Base-by-base conservation (phyloP, 1,140 invertebrate genomes). In the Drosophila nannoptera region DNA sequence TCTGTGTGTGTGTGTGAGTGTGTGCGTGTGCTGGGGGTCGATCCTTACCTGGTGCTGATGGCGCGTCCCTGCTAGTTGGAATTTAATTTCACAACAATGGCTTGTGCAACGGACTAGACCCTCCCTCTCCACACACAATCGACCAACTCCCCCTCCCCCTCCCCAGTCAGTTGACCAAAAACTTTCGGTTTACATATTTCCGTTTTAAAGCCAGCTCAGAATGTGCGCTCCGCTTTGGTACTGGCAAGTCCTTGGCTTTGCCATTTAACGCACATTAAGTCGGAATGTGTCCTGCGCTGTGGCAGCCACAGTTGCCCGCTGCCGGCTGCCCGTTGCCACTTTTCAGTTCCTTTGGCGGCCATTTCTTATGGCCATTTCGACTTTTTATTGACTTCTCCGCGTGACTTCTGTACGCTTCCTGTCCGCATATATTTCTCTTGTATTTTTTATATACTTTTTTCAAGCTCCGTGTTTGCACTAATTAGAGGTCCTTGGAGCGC, bases 1-100 rank as follows among this genome's bases (percentile, higher is more conserved):
- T 7, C 16, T 38, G 2, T 22, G 1, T 22, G 1, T 22, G 1
- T 22, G 1, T 22, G 1, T 22, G 1, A 2, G 3, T 22, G 22
- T 22, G 22, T 22, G 22, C 3, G 22, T 22, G 22, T 22, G 22
- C 22, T 3, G 22, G 22, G 22, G 22, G 11, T 5, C 0, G 11
- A 32, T 36, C 29, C 62, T 49, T 29, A 56, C 52, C 50, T 55
- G 56, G 42, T 14, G 40, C 7, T 45, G 22, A 22, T 22, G 22
- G 22, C 22, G 31, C 32, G 7, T 16, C 62, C 22, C 22, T 48
- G 40, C 63, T 71, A 71, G 69, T 71, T 68, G 69, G 69, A 71
- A 71, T 71, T 71, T 67, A 71, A 71, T 71, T 71, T 71, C 64
- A 55, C 63, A 71, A 71, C 64, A 71, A 71, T 67, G 60, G 64